A percentile compares a stretch with the other conserved stretches of the same genome.
Evolutionary conservation across 2,888 invertebrate species (phyloP).

Genomic region (Drosophila fungiperda): DNA sequence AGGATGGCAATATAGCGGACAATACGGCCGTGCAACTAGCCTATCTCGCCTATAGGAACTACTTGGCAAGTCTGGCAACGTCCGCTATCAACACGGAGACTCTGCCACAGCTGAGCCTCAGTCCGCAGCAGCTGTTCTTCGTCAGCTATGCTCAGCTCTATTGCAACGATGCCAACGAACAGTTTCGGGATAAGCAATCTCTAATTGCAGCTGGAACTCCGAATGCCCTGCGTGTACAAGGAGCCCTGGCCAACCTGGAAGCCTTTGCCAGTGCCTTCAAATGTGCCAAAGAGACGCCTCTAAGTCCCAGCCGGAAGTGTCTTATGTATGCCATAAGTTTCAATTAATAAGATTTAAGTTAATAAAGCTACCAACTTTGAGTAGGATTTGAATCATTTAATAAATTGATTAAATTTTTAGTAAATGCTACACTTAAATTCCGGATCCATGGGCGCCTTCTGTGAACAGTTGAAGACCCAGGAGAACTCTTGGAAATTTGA

Average conservation of each 20-base stretch:
- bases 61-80: conserved; percentile 52
- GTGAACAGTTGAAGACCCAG: conserved; percentile 78
- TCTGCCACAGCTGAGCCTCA: conserved; percentile 72
- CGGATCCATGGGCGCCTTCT: conserved; percentile 80
- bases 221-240: conserved; percentile 77
- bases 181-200: conserved; percentile 76
- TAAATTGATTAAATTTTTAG: conserved; percentile 39
- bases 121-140: conserved; percentile 80
- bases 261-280: conserved; percentile 75
- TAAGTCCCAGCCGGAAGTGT: conserved; percentile 78
- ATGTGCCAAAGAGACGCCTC: conserved; percentile 60
- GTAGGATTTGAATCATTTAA: not conserved
- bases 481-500: conserved; percentile 83
- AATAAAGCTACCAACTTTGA: not conserved
- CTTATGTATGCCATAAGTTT: conserved; percentile 64
- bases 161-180: conserved; percentile 75
- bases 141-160: conserved; percentile 80
- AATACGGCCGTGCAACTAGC: conserved; percentile 82
- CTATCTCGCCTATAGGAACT: conserved; percentile 73
- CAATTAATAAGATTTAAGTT: conserved; percentile 11
- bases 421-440: conserved; percentile 81
- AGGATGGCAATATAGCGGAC: conserved; percentile 82
- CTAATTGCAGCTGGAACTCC: conserved; percentile 67
- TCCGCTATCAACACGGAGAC: conserved; percentile 61
- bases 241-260: conserved; percentile 74